A percentile compares a stretch with the other conserved stretches of the same genome.
These are phyloP conservation scores for Pristionchus maxplancki DNA, from an alignment of 2,888 invertebrate genomes.

Conservation along the genomic window DNA sequence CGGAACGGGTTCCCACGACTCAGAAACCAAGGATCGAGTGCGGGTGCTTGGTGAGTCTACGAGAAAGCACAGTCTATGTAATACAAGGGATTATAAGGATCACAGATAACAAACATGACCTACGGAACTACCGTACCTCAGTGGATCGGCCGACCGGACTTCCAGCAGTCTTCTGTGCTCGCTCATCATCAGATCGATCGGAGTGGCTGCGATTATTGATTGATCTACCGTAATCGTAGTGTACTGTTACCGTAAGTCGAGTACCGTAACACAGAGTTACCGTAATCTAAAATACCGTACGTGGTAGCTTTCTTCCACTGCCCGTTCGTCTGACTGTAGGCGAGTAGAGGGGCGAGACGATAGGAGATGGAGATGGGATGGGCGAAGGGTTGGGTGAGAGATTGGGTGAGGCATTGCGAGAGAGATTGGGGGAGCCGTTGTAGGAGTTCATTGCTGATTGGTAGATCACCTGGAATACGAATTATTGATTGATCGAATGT, in stretches of 20 bases:
- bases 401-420: background rate
- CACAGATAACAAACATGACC: background rate
- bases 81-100: too few relatives aligned
- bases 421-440: background rate
- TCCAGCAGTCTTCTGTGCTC: slow-evolving; percentile 27
- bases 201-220: slow-evolving; percentile 4
- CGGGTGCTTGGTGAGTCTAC: background rate
- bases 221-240: background rate
- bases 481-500: background rate
- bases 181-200: slow-evolving; percentile 21
- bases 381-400: background rate
- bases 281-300: background rate
- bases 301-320: slow-evolving; percentile 21
- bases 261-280: background rate
- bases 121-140: background rate
- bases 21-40: background rate
- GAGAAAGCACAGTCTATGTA: background rate
- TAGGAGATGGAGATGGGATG: background rate
- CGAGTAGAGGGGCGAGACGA: background rate
- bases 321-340: slow-evolving; percentile 6
- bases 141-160: slow-evolving; percentile 16
- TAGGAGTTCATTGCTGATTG: background rate
- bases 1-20: background rate
- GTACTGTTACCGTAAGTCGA: background rate
- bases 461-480: background rate